Evolutionary conservation across 2,113 vertebrate species (phyloP).

Genomic region (Gambusia affinis): DNA sequence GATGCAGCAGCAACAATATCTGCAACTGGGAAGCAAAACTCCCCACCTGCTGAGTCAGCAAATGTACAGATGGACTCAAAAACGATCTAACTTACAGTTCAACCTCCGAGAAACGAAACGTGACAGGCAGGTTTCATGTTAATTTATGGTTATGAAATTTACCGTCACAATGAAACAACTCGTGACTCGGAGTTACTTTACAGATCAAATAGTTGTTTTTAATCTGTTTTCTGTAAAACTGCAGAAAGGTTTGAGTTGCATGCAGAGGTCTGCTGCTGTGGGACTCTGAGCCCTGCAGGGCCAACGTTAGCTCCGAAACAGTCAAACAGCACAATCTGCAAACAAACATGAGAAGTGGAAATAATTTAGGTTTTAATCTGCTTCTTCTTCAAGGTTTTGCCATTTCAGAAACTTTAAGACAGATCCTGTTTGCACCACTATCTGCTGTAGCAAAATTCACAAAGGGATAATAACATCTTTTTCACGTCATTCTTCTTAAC

Average conservation of each 20-base stretch:
- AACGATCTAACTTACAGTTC: background rate
- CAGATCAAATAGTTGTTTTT: background rate
- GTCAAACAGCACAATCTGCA: too few relatives aligned
- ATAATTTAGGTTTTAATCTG: background rate
- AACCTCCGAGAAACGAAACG: background rate
- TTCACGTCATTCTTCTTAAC: slow-evolving; percentile 22
- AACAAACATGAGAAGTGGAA: too few relatives aligned
- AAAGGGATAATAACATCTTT: slow-evolving; percentile 1
- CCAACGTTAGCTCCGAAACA: too few relatives aligned
- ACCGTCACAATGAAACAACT: background rate
- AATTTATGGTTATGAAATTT: background rate
- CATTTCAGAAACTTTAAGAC: background rate
- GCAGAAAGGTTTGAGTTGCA: too few relatives aligned
- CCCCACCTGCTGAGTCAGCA: slow-evolving; percentile 3
- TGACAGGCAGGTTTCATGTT: too few relatives aligned
- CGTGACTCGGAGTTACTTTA: background rate
- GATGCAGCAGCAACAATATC: slow-evolving; percentile 19
- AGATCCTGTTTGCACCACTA: background rate
- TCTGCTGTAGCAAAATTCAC: background rate
- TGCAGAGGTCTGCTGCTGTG: too few relatives aligned
- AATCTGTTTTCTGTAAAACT: too few relatives aligned
- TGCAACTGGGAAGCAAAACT: slow-evolving; percentile 21
- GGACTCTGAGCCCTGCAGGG: too few relatives aligned
- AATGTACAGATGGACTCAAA: background rate
- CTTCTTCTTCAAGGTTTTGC: background rate